These are phyloP conservation scores for Sinocyclocheilus anshuiensis DNA, from an alignment of 2,113 vertebrate genomes.

Conservation along the genomic window DNA sequence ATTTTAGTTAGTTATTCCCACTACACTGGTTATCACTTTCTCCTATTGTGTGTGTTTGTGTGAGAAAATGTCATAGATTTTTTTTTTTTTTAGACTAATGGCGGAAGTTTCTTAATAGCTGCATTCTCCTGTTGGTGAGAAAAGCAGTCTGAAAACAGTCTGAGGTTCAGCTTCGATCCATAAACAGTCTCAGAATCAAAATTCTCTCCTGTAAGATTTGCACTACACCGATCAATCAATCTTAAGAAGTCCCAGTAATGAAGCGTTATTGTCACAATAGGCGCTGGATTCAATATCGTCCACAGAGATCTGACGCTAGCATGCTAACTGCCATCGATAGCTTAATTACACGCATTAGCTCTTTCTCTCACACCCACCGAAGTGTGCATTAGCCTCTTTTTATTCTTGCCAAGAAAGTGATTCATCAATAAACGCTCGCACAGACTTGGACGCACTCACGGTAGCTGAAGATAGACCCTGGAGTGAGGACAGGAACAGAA, in stretches of 20 bases:
- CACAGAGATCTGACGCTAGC: not conserved
- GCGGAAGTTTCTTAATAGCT: not conserved
- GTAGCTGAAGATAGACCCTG: constrained; percentile 10
- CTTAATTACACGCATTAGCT: constrained; percentile 47
- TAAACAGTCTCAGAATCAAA: constrained; percentile 13
- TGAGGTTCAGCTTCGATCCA: not conserved
- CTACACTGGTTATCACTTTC: not conserved
- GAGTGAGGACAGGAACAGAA: constrained; percentile 7
- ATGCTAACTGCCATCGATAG: constrained; percentile 17
- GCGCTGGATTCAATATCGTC: constrained; percentile 19
- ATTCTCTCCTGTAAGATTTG: constrained; percentile 1
- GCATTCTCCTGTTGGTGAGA: not conserved
- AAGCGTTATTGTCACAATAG: constrained; percentile 31
- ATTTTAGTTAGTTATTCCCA: not conserved
- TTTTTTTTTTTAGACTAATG: not conserved
- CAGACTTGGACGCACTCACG: not conserved
- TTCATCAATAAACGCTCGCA: constrained; percentile 22
- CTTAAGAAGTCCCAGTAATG: constrained; percentile 28
- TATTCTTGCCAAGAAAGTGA: constrained; percentile 45
- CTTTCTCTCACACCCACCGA: constrained; percentile 26
- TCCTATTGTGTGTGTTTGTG: not conserved
- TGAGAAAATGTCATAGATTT: not conserved
- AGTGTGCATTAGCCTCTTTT: constrained; percentile 30
- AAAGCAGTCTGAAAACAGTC: not conserved
- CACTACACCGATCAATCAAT: constrained; percentile 16